phyloP scores from a whole-genome alignment of 1,140 invertebrate genomes.

The Gryllus bimaculatus region DNA sequence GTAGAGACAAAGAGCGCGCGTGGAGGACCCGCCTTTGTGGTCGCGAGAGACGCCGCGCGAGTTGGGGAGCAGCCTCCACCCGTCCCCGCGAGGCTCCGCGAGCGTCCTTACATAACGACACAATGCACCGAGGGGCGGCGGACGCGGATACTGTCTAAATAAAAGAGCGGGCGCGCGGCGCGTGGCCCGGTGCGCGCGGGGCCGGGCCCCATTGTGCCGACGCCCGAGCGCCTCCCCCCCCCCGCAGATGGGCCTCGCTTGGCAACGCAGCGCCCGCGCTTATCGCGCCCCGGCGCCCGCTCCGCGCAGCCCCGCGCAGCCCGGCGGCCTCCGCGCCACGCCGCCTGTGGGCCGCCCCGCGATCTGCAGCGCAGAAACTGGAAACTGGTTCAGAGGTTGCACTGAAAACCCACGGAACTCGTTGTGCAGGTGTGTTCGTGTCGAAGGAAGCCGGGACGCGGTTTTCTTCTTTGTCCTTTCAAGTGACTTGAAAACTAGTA shows the following conservation, averaged over 20 bases:
- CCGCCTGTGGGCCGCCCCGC: too few relatives aligned
- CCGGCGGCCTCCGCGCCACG: too few relatives aligned
- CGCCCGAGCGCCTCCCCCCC: too few relatives aligned
- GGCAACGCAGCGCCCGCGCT: not conserved
- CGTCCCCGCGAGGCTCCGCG: not conserved
- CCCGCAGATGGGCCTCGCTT: not conserved
- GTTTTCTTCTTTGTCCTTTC: too few relatives aligned
- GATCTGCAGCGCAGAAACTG: too few relatives aligned
- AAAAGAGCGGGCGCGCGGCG: not conserved
- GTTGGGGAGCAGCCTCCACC: too few relatives aligned
- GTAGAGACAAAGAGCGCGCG: not conserved
- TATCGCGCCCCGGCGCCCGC: not conserved
- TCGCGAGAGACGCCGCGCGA: not conserved
- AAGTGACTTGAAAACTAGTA: too few relatives aligned
- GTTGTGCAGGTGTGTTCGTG: too few relatives aligned
- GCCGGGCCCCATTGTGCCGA: not conserved
- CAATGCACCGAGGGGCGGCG: not conserved
- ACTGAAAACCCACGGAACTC: too few relatives aligned
- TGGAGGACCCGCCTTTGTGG: not conserved
- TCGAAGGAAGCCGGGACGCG: too few relatives aligned
- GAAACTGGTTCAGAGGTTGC: too few relatives aligned
- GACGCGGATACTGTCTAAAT: conserved; percentile 3
- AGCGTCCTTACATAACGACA: not conserved
- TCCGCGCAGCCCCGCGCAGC: too few relatives aligned
- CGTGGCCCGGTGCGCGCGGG: not conserved